phyloP scores from a whole-genome alignment of 2,888 invertebrate genomes.

The Artemia sp. region DNA sequence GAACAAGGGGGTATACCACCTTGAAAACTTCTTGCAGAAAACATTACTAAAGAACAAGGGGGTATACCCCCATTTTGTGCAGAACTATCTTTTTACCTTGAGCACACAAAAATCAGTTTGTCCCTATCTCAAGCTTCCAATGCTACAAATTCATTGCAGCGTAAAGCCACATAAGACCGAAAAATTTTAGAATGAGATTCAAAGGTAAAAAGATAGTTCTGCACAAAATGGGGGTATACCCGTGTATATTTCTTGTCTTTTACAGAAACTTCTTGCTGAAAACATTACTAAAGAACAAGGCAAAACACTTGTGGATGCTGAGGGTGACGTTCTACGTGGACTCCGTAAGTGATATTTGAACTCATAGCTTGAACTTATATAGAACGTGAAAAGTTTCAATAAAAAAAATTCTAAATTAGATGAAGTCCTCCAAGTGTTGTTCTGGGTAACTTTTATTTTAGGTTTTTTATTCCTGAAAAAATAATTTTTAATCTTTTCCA shows the following conservation, averaged over 20 bases:
- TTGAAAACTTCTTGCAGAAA: not conserved
- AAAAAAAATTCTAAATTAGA: not conserved
- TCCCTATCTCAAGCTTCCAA: too few species aligned
- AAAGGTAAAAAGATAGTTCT: not conserved
- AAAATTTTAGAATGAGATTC: not conserved
- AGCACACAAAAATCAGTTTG: too few species aligned
- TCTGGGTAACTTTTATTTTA: too few species aligned
- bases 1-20: too few species aligned
- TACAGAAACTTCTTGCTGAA: constrained; percentile 62
- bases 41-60: constrained; percentile 69
- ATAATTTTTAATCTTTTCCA: too few species aligned
- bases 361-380: not conserved
- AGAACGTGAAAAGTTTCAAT: not conserved
- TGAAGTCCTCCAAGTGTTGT: too few species aligned
- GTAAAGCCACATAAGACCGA: too few species aligned
- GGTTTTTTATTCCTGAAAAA: too few species aligned
- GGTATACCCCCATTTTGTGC: not conserved
- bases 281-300: constrained; percentile 92
- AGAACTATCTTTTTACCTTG: not conserved
- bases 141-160: too few species aligned
- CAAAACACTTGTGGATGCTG: constrained; percentile 88
- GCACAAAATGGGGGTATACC: not conserved
- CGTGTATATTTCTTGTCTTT: constrained; percentile 22
- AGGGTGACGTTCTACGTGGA: constrained; percentile 92
- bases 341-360: constrained; percentile 53